phyloP scores from a whole-genome alignment of 2,888 invertebrate genomes.

The Coremacera marginata region DNA sequence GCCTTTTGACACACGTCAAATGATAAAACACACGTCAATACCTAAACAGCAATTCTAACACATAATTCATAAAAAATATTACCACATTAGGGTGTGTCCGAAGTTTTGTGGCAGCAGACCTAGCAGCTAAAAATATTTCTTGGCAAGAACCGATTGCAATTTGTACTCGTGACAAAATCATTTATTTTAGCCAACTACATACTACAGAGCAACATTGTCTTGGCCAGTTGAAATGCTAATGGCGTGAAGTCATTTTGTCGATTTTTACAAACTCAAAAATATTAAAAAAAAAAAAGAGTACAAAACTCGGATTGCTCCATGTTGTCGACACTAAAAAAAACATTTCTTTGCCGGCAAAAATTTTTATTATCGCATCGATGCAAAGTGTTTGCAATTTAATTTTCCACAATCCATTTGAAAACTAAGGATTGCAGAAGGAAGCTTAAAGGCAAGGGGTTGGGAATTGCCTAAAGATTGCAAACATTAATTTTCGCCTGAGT shows the following conservation, averaged over 20 bases:
- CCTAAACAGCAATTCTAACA: not conserved
- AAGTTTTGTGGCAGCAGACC: not conserved
- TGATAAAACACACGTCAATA: not conserved
- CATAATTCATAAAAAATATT: not conserved
- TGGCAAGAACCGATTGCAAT: not conserved
- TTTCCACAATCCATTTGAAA: constrained; percentile 18
- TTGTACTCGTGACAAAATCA: constrained; percentile 21
- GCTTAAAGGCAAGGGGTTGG: not conserved
- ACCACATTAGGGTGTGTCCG: not conserved
- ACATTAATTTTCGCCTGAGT: constrained; percentile 27
- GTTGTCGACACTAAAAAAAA: not conserved
- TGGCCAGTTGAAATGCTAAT: not conserved
- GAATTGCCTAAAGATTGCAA: constrained; percentile 8
- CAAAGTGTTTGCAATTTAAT: constrained; percentile 28
- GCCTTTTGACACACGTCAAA: not conserved
- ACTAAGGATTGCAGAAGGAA: no score
- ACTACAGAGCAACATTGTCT: not conserved
- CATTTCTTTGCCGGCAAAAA: not conserved
- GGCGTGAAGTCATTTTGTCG: constrained; percentile 4
- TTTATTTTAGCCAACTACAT: constrained; percentile 21
- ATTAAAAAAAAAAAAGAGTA: not conserved
- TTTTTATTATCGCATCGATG: constrained; percentile 1
- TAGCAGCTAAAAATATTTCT: not conserved
- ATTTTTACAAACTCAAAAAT: not conserved
- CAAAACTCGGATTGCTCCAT: not conserved